Evolutionary conservation across 1,140 invertebrate species (phyloP), one percentile per base, ranked within the genome.

Genomic region (Cotesia vestalis): DNA sequence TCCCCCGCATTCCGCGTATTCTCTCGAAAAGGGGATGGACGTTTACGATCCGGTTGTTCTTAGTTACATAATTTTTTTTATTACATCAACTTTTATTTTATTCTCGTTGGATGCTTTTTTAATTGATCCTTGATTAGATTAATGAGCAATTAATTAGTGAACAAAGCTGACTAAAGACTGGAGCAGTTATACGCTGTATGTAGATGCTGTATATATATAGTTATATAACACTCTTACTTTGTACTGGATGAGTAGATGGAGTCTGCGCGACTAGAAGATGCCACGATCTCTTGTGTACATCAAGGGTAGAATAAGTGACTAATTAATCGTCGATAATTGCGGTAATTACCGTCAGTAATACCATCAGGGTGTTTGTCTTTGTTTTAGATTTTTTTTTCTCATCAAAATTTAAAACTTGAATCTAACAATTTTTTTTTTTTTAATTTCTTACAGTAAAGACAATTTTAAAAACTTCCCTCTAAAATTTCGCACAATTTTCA

Each of bases 251-350:
- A 46, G 40, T 2, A 46, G 40, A 46, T 46, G 11, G 40, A 46
- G 40, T 46, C 11, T 46, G 40, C 8, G 40, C 40, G 40, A 27
- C 8, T 6, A 46, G 40, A 5, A 11, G 40, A 46, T 46, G 40
- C 40, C 40, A 46, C 40, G 60, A 38, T 66, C 66, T 75, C 38
- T 69, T 52, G 34, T 46, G 11, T 46, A 46, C 40, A 46, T 46
- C 40, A 51, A 59, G 69, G 69, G 40, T 46, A 46, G 63, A 64
- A 46, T 57, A 73, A 61, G 66, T 51, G 77, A 75, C 73, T 82
- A 79, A 82, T 82, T 81, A 81, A 81, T 83, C 74, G 68, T 72
- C 55, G 73, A 78, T 81, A 81, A 83, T 83, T 80, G 78, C 77
- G 71, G 76, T 79, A 83, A 83, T 83, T 81, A 75, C 70, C 66